Conservation (phyloP, 1,140 invertebrate genomes). For the Cyclargus thomasi region DNA sequence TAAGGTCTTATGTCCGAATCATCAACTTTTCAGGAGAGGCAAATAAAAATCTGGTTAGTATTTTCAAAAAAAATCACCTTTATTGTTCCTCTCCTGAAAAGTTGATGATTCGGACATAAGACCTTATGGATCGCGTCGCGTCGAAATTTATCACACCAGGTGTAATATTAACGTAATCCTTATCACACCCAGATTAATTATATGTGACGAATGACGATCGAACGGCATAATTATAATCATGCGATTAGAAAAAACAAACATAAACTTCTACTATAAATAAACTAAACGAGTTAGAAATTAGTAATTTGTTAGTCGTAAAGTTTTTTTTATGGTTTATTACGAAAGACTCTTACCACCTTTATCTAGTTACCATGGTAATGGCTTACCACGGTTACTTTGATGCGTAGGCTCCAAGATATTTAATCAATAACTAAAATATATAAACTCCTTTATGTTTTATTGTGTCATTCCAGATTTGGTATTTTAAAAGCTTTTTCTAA, state of each 20-base stretch:
- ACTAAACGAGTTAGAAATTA: conserved; percentile 33
- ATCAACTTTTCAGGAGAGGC: too few relatives aligned
- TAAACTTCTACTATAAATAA: conserved; percentile 33
- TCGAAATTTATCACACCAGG: too few relatives aligned
- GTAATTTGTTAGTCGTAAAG: conserved; percentile 27
- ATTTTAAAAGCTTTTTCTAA: background rate
- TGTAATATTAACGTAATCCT: background rate
- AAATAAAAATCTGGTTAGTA: too few relatives aligned
- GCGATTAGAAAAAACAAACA: conserved; percentile 32
- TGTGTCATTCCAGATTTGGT: background rate
- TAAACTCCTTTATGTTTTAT: background rate
- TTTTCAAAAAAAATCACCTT: too few relatives aligned
- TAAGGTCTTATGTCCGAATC: too few relatives aligned
- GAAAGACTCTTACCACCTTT: conserved; percentile 15
- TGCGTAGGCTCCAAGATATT: conserved; percentile 17
- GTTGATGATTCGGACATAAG: too few relatives aligned
- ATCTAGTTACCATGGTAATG: too few relatives aligned
- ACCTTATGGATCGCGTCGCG: too few relatives aligned
- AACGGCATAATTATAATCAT: conserved; percentile 44
- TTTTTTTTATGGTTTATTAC: conserved; percentile 20
- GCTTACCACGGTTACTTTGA: conserved; percentile 2
- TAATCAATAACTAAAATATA: background rate
- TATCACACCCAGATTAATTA: background rate
- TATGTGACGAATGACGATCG: conserved; percentile 24
- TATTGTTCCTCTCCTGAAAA: too few relatives aligned